Base-by-base conservation (phyloP, 2,113 vertebrate species). In the Pedionomus torquatus region DNA sequence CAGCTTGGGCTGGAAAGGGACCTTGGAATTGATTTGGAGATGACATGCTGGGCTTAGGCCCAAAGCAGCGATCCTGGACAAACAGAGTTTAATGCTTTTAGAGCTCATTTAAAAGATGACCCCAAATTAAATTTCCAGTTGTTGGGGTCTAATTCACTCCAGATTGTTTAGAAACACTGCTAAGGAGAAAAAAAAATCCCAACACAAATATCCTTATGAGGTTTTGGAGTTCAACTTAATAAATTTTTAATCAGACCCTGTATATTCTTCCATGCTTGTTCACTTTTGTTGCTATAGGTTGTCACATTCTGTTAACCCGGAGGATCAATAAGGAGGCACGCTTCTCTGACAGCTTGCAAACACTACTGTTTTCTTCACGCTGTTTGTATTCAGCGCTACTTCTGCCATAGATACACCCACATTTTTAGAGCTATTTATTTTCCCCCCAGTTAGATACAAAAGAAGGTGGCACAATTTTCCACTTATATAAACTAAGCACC, bases 71-170 rank as follows among this genome's bases (percentile, higher is more conserved):
- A 93, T 76, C 83, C 88, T 71, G 79, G 89, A 93, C 84, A 94
- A 95, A 76, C 39, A 68, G 57, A 83, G 68, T 76, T 74, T 94
- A 93, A 95, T 95, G 94, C 88, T 96, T 96, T 96, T 89, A 94
- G 78, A 97, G 91, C 94, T 95, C 95, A 94, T 84, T 94, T 96
- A 92, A 97, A 97, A 97, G 90, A 95, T 65, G 78, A 94, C 92
- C 91, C 54, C 19, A 92, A 97, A 97, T 96, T 92, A 93, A 91
- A 87, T 97, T 97, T 97, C 92, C 93, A 93, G 31, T 96, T 93
- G 49, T 78, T 69, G 44, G 57, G 37, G 41, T 58, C 74, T 93
- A 89, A 92, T 92, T 93, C 88, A 87, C 87, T 97, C 49, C 69
- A 90, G 78, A 93, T 77, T 96, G 70, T 95, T 95, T 95, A 96